phyloP scores from a whole-genome alignment of 2,113 vertebrate genomes.

The Willisornis vidua region DNA sequence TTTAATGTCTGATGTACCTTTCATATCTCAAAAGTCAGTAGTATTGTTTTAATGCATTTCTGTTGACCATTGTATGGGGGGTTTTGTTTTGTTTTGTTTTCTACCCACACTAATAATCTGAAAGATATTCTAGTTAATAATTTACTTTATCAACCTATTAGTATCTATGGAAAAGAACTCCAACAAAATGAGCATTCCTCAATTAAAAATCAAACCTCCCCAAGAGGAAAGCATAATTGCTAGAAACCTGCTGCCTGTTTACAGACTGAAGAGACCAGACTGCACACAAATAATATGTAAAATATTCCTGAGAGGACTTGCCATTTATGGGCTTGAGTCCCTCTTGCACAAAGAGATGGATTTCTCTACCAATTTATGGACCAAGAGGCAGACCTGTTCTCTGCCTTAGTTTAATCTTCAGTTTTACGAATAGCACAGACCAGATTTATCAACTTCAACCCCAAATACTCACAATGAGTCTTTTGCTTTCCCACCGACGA shows the following conservation, averaged over 20 bases:
- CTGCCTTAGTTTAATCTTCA: background rate
- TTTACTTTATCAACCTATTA: background rate
- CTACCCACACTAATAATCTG: background rate
- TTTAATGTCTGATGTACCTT: background rate
- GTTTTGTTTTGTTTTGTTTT: background rate
- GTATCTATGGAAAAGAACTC: background rate
- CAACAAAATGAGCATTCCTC: background rate
- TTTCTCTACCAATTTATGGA: background rate
- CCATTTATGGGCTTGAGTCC: background rate
- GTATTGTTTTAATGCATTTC: background rate
- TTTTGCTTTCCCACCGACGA: background rate
- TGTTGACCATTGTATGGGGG: background rate
- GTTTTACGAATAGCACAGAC: background rate
- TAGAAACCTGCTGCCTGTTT: background rate
- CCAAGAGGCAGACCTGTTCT: background rate
- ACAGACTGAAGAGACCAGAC: background rate
- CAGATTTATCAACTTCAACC: background rate
- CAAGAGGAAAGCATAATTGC: background rate
- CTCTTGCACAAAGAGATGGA: background rate
- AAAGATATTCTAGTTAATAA: background rate
- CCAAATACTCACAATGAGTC: background rate
- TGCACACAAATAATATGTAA: background rate
- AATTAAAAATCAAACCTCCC: background rate
- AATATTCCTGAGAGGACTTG: background rate
- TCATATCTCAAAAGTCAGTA: background rate